These are phyloP conservation scores for Chionis minor DNA, from an alignment of 2,113 vertebrate species.

Conservation along the genomic window DNA sequence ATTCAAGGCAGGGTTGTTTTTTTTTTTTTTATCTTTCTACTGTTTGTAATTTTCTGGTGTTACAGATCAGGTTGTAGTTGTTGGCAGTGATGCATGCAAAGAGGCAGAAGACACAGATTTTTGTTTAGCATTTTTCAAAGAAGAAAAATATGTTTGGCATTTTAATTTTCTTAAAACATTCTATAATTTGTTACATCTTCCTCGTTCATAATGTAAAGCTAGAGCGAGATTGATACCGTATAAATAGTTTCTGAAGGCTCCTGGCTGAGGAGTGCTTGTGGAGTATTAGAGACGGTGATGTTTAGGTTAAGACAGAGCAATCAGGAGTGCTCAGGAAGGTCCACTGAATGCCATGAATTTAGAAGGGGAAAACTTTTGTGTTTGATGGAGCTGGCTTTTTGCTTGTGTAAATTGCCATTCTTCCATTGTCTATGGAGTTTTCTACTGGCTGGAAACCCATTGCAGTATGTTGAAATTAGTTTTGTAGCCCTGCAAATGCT, in stretches of 20 bases:
- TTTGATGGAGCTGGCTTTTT: not conserved
- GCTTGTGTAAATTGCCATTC: not conserved
- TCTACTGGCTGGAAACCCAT: not conserved
- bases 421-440: not conserved
- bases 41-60: conserved; percentile 1
- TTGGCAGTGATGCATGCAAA: conserved; percentile 40
- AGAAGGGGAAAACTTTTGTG: accelerated
- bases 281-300: not conserved
- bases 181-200: conserved; percentile 41
- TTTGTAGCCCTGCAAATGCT: not conserved
- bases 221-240: not conserved
- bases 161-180: conserved; percentile 45
- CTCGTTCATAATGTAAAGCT: conserved; percentile 25
- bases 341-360: not conserved
- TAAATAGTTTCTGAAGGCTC: not conserved
- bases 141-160: conserved; percentile 50
- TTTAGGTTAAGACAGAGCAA: not conserved
- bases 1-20: not conserved
- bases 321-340: not conserved
- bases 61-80: conserved; percentile 43
- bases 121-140: conserved; percentile 41
- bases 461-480: not conserved
- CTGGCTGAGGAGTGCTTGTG: not conserved
- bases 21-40: not conserved
- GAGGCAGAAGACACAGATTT: conserved; percentile 53